Percentiles rank a stretch among this genome's conserved stretches.
Conservation (phyloP, 1,140 invertebrate species). For the Caenorhabditis latens region DNA sequence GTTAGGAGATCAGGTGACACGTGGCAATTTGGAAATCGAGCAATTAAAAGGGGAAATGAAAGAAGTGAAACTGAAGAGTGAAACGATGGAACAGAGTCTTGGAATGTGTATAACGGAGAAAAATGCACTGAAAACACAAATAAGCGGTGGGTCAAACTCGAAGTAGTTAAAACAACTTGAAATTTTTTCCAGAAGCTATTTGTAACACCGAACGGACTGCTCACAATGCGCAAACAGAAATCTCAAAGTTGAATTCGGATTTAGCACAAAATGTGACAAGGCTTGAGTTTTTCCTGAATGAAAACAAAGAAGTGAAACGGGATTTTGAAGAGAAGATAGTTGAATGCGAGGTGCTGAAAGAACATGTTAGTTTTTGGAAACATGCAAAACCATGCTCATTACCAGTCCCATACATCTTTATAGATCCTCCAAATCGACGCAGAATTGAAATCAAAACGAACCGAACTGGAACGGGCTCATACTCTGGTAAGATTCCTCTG, state of each 20-base stretch:
- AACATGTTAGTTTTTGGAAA: constrained; percentile 1
- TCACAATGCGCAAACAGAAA: not conserved
- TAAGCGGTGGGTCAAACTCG: not conserved
- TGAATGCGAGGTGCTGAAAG: constrained; percentile 38
- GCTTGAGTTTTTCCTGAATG: not conserved
- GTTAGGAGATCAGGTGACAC: not conserved
- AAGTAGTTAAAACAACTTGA: no score
- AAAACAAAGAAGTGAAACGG: constrained; percentile 10
- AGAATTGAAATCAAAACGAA: not conserved
- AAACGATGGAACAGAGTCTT: not conserved
- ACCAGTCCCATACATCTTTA: not conserved
- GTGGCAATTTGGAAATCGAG: not conserved
- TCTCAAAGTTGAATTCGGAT: not conserved
- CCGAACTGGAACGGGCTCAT: not conserved
- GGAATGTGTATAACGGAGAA: constrained; percentile 32
- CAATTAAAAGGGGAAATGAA: constrained; percentile 19
- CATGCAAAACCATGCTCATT: not conserved
- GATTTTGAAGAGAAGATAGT: constrained; percentile 28
- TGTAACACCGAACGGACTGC: not conserved
- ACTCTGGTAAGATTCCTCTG: not conserved
- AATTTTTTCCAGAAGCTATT: not conserved
- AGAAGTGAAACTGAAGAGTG: constrained; percentile 1
- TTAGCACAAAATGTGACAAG: constrained; percentile 16
- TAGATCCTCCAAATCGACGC: constrained; percentile 15
- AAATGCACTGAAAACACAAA: not conserved